Evolutionary conservation across 1,140 invertebrate genomes (phyloP).

Genomic region (Drosophila kanapiae): DNA sequence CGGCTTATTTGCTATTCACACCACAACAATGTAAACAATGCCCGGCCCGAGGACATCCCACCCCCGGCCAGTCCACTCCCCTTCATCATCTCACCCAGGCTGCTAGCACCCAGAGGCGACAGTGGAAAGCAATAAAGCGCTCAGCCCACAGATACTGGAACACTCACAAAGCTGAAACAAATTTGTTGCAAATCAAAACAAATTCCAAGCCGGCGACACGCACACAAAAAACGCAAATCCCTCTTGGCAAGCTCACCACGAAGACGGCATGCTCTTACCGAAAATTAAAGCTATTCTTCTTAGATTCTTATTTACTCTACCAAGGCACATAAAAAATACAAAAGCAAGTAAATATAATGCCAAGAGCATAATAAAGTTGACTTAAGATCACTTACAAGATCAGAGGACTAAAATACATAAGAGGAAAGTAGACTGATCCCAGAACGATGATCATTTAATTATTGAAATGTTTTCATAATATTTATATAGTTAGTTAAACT

Average conservation of each 20-base stretch:
- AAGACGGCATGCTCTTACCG: slow-evolving; percentile 17
- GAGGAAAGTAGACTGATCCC: no score
- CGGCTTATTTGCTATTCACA: slow-evolving; percentile 81
- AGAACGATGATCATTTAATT: no score
- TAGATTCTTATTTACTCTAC: no score
- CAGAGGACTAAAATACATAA: no score
- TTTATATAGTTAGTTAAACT: no score
- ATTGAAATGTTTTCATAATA: no score
- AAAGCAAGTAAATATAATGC: no score
- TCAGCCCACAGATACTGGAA: slow-evolving; percentile 41
- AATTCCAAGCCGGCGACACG: slow-evolving; percentile 56
- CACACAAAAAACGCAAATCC: slow-evolving; percentile 38
- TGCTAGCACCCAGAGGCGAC: slow-evolving; percentile 42
- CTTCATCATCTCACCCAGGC: slow-evolving; percentile 11
- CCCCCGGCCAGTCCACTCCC: slow-evolving; percentile 15
- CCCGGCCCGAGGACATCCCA: slow-evolving; percentile 57
- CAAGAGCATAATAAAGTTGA: no score
- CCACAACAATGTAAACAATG: slow-evolving; percentile 81
- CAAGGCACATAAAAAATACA: no score
- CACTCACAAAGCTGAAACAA: slow-evolving; percentile 64
- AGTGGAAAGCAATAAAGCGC: slow-evolving; percentile 77
- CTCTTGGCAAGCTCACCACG: neutral
- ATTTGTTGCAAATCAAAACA: slow-evolving; percentile 83
- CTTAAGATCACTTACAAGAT: no score
- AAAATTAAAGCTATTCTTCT: no score